These are phyloP conservation scores for Wiebesia pumilae DNA, from an alignment of 1,140 invertebrate genomes.

Conservation along the genomic window DNA sequence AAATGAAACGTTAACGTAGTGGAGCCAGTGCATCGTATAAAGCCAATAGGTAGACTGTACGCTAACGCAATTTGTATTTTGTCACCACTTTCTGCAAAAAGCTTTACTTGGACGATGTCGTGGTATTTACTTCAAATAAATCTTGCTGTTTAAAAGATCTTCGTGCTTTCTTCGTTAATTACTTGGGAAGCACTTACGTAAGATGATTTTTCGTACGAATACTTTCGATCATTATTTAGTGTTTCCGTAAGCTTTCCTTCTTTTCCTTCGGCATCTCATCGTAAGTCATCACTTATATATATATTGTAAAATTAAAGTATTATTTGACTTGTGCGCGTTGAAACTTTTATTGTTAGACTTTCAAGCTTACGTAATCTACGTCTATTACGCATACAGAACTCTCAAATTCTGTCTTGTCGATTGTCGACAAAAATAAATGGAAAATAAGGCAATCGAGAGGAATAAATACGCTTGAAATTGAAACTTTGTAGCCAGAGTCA, in stretches of 20 bases:
- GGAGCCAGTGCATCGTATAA: conserved; percentile 44
- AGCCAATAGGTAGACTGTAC: background rate
- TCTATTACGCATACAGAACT: too few relatives aligned
- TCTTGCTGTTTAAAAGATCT: background rate
- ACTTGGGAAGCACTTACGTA: background rate
- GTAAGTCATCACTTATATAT: too few relatives aligned
- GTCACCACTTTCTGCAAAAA: background rate
- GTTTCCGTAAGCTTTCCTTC: background rate
- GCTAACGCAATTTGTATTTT: conserved; percentile 48
- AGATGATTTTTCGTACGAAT: background rate
- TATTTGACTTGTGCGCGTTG: too few relatives aligned
- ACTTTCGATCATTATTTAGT: background rate
- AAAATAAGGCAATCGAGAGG: background rate
- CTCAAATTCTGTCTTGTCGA: too few relatives aligned
- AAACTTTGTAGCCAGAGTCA: conserved; percentile 25
- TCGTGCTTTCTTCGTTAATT: background rate
- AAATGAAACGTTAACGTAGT: conserved; percentile 61
- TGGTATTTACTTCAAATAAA: background rate
- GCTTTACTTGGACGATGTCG: background rate
- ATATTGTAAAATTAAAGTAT: too few relatives aligned
- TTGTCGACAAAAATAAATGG: background rate
- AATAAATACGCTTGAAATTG: background rate
- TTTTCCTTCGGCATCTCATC: too few relatives aligned
- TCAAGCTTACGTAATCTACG: too few relatives aligned
- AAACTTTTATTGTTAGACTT: too few relatives aligned